These are phyloP conservation scores for Dynastes grantii DNA, from an alignment of 2,888 invertebrate genomes.

Conservation along the genomic window DNA sequence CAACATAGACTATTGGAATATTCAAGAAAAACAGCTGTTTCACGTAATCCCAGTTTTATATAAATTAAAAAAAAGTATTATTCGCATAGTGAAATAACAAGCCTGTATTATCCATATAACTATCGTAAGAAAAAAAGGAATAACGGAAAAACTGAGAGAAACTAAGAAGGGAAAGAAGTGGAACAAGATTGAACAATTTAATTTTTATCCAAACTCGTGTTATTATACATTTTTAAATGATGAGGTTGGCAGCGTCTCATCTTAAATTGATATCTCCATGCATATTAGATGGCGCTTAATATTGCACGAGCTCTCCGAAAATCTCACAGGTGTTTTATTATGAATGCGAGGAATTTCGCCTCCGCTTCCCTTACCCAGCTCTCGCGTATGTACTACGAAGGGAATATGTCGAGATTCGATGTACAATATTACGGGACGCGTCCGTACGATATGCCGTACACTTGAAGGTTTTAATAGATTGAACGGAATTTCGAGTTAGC, in stretches of 20 bases:
- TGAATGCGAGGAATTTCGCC: slow-evolving; percentile 28
- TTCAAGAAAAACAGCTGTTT: too few species aligned
- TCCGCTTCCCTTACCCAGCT: not conserved
- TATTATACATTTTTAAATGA: slow-evolving; percentile 41
- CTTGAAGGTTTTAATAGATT: too few species aligned
- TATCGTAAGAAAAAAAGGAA: not conserved
- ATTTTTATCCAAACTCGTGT: slow-evolving; percentile 41
- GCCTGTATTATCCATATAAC: too few species aligned
- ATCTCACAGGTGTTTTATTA: slow-evolving; percentile 52
- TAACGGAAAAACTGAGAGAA: not conserved
- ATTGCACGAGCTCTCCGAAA: slow-evolving; percentile 52
- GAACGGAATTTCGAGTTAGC: too few species aligned
- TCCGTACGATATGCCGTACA: too few species aligned
- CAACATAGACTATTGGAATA: too few species aligned
- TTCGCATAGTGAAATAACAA: too few species aligned
- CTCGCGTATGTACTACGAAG: not conserved
- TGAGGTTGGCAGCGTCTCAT: slow-evolving; percentile 33
- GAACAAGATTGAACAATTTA: slow-evolving; percentile 39
- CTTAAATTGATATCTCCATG: slow-evolving; percentile 31
- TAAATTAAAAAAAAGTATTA: too few species aligned
- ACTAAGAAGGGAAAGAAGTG: slow-evolving; percentile 1
- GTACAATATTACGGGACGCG: too few species aligned
- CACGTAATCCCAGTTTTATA: too few species aligned
- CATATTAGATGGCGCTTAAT: slow-evolving; percentile 50
- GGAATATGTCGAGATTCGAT: too few species aligned